phyloP scores from a whole-genome alignment of 1,140 invertebrate species.

The Habropoda laboriosa region DNA sequence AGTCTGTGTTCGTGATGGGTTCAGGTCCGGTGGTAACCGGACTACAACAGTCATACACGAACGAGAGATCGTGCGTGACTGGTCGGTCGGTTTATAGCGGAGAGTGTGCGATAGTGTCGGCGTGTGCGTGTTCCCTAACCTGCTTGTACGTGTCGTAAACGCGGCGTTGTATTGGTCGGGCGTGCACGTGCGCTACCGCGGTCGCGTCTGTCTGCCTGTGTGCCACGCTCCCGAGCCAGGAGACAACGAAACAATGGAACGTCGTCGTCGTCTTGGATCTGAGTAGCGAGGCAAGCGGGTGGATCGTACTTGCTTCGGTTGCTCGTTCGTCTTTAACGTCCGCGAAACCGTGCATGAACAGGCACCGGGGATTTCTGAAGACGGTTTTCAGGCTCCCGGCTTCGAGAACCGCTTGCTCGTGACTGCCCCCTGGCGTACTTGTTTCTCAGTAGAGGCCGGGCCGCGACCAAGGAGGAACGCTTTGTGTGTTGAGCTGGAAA shows the following conservation, averaged over 20 bases:
- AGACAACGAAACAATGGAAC: slow-evolving; percentile 54
- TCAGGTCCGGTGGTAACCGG: slow-evolving; percentile 48
- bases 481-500: slow-evolving; percentile 25
- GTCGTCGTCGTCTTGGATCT: slow-evolving; percentile 9
- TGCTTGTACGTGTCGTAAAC: slow-evolving; percentile 20
- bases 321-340: slow-evolving; percentile 18
- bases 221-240: slow-evolving; percentile 37
- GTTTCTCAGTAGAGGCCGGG: slow-evolving; percentile 51
- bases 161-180: slow-evolving; percentile 8
- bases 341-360: slow-evolving; percentile 23
- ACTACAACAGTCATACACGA: slow-evolving; percentile 49
- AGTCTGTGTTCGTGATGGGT: slow-evolving; percentile 19
- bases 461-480: slow-evolving; percentile 47
- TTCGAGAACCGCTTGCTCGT: slow-evolving; percentile 46
- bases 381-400: slow-evolving; percentile 50
- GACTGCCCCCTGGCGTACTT: slow-evolving; percentile 55
- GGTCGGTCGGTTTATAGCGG: slow-evolving; percentile 28
- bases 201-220: slow-evolving; percentile 12
- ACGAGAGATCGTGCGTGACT: slow-evolving; percentile 54
- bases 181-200: slow-evolving; percentile 44
- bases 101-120: background rate
- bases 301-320: slow-evolving; percentile 21
- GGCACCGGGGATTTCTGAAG: slow-evolving; percentile 31
- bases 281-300: slow-evolving; percentile 42
- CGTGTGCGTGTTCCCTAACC: slow-evolving; percentile 23